phyloP scores from a whole-genome alignment of 1,140 invertebrate genomes.

The Papilio glaucus region DNA sequence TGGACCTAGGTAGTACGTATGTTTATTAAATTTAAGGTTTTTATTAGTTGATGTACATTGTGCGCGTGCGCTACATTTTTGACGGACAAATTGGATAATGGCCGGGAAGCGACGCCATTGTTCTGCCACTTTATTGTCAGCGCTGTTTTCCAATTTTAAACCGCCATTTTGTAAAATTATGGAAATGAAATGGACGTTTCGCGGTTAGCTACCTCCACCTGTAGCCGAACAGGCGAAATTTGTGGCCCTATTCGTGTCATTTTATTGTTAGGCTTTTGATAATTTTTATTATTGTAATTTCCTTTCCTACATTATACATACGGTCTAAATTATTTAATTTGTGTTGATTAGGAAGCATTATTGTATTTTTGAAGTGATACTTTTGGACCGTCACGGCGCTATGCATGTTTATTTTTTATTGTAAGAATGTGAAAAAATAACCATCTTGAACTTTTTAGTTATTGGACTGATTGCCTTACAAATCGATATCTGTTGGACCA shows the following conservation, averaged over 20 bases:
- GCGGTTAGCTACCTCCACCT: conserved; percentile 69
- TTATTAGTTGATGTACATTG: conserved; percentile 39
- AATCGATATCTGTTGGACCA: too few species aligned
- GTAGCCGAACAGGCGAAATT: conserved; percentile 41
- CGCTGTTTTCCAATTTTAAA: conserved; percentile 71
- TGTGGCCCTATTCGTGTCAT: conserved; percentile 56
- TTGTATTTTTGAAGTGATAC: background rate
- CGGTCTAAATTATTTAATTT: background rate
- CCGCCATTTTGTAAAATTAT: conserved; percentile 77
- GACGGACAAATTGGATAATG: conserved; percentile 78
- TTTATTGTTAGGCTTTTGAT: conserved; percentile 49
- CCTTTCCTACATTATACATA: conserved; percentile 7
- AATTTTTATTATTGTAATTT: conserved; percentile 2
- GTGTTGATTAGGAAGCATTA: background rate
- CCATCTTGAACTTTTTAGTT: too few species aligned
- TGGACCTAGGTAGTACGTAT: too few species aligned
- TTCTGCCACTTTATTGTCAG: conserved; percentile 69
- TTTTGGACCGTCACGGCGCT: background rate
- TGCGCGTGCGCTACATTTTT: conserved; percentile 65
- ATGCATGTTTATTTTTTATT: too few species aligned
- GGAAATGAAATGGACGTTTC: conserved; percentile 76
- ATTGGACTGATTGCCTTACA: too few species aligned
- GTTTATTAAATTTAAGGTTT: conserved; percentile 2
- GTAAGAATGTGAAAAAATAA: too few species aligned
- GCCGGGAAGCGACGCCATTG: conserved; percentile 67